Evolutionary conservation across 2,888 invertebrate genomes (phyloP), one percentile per base, ranked within the genome.

Genomic region (Cryptocephalus primarius): DNA sequence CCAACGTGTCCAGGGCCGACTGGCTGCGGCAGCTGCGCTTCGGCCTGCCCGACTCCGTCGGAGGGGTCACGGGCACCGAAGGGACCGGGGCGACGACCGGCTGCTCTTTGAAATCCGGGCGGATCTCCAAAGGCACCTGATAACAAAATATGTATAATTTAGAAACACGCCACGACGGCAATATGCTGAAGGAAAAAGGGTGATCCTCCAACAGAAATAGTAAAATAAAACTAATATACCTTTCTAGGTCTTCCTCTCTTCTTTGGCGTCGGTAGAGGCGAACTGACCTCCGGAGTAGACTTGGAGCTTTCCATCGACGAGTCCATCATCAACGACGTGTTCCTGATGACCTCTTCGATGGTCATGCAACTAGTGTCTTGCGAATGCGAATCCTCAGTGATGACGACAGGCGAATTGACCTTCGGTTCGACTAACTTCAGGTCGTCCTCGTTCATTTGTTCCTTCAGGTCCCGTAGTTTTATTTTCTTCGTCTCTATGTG

Each of bases 21-120:
- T 65, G 64, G 6, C 69, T 71, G 39, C 70, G 60, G 50, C 71
- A 71, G 49, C 68, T 70, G 8, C 71, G 60, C 53, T 71, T 72
- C 34, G 71, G 72, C 43, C 72, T 56, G 10, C 62, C 60, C 3
- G 61, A 59, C 42, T 64, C 65, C 14, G 46, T 44, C 2, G 52
- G 32, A 9, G 48, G 32, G n/a, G 43, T 45, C 9, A 38, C 33
- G 9, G 14, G 36, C 1, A 14, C 4, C 9, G 47, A 33, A 4
- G 42, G 14, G 33, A 44, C 42, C 1, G 11, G 9, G 9, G 39
- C 1, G 33, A 4, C 9, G 47, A 33, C 4, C 39, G n/a, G 34
- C 45, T 57, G 41, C 47, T 59, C 64, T 51, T 51, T 69, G 60
- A 57, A 69, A 58, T 57, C 74, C 62, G 65, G 64, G 3, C 53